These are phyloP conservation scores for Epizoanthus illoricatus DNA, from an alignment of 92 coral and sea anemone species.

Conservation along the genomic window DNA sequence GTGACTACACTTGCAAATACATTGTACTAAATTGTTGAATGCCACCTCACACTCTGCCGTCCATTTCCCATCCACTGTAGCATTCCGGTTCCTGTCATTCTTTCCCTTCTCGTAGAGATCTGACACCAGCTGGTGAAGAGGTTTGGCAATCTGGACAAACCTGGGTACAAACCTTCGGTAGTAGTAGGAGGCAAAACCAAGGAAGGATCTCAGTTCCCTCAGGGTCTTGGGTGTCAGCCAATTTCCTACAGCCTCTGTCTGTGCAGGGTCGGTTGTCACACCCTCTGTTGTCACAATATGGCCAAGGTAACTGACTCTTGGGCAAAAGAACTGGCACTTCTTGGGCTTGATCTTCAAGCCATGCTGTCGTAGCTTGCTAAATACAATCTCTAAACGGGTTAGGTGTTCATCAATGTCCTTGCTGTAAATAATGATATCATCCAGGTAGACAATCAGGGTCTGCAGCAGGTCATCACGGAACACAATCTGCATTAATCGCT, in stretches of 20 bases:
- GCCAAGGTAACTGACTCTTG: conserved; percentile 48
- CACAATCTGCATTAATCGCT: conserved; percentile 44
- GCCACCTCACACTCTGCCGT: conserved; percentile 31
- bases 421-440: conserved; percentile 46
- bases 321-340: conserved; percentile 48
- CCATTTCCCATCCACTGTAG: conserved; percentile 12
- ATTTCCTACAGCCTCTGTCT: conserved; percentile 45
- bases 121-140: conserved; percentile 42
- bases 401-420: conserved; percentile 29
- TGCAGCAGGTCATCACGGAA: conserved; percentile 46
- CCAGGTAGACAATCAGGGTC: conserved; percentile 55
- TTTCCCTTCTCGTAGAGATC: conserved; percentile 41
- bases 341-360: conserved; percentile 47
- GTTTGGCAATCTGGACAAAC: conserved; percentile 45
- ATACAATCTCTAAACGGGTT: conserved; percentile 29
- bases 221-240: conserved; percentile 46
- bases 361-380: conserved; percentile 41
- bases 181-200: conserved; percentile 47
- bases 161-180: conserved; percentile 40
- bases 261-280: conserved; percentile 47
- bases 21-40: background rate
- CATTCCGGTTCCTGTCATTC: background rate
- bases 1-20: too few species aligned
- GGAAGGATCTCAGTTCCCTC: conserved; percentile 47
- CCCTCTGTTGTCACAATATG: conserved; percentile 55